Base-by-base conservation (phyloP, 2,888 invertebrate genomes). In the Invenusta paracnida region DNA sequence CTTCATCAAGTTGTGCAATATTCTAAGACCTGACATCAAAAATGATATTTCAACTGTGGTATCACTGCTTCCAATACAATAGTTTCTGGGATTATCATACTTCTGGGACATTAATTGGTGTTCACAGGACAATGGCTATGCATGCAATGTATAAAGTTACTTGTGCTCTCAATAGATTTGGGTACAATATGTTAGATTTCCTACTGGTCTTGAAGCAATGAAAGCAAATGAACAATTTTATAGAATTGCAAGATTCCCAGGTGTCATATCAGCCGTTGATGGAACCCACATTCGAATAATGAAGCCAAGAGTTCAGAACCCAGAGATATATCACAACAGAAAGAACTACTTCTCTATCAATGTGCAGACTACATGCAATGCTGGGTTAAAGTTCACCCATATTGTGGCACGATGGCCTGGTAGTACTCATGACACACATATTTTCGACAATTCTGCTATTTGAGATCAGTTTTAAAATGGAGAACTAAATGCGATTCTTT, bases 321-420 rank as follows among this genome's bases (percentile, higher is more conserved):
- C 82, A 30, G 82, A 82, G 82, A 82, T 82, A n/a, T 28, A 82
- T 82, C 82, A 29, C 29, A 82, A 82, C 82, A 29, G 25, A 29
- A 82, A 29, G 82, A 82, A 82, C 31, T 82, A 30, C 82, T 82
- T 82, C 31, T 30, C 82, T 23, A 82, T 82, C 82, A 27, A 82
- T 30, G 82, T 82, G 30, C 82, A 82, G 31, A 25, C 82, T 29
- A 82, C 30, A 30, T 82, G 82, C 31, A 29, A 82, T 23, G 82
- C 82, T 23, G 29, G 30, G 29, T 82, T 82, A 82, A 82, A 30
- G 5, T 30, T 82, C 30, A 82, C 82, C 30, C 5, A 2, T 30
- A 82, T 82, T 79, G 29, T 82, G 29, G 82, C 82, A 30, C 29
- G 82, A 82, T 82, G 82, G 82, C 82, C 82, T 29, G 82, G 82